Evolutionary conservation across 2,797 vertebrate species (phyloP).

Genomic region (Rhinogobio ventralis): DNA sequence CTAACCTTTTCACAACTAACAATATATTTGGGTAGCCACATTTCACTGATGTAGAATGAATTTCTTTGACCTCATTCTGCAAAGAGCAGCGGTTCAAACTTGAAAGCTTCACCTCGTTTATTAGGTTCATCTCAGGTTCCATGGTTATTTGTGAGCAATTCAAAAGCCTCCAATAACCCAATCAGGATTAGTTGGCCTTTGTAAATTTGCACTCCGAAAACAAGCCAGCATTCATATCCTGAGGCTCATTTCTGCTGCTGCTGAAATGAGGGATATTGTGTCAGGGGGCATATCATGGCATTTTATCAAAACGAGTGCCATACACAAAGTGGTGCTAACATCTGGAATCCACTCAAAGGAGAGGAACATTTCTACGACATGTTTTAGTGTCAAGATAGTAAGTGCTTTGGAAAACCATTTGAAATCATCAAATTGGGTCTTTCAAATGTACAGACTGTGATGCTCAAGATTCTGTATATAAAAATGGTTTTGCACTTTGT

Average conservation of each 20-base stretch:
- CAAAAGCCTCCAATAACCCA: conserved; percentile 17
- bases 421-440: neutral
- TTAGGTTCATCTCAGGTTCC: conserved; percentile 29
- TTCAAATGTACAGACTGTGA: neutral
- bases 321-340: conserved; percentile 7
- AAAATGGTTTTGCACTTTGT: neutral
- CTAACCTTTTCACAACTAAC: conserved; percentile 28
- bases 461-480: neutral
- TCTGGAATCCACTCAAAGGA: neutral
- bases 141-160: conserved; percentile 17
- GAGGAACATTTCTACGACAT: neutral
- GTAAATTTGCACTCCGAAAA: conserved; percentile 31
- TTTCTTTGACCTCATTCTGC: conserved; percentile 42
- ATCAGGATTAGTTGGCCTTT: conserved; percentile 37
- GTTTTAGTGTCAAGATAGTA: conserved; percentile 6
- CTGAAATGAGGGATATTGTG: conserved; percentile 15
- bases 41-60: conserved; percentile 30
- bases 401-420: neutral
- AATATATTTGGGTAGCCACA: conserved; percentile 12
- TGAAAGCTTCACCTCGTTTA: conserved; percentile 41
- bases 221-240: conserved; percentile 18
- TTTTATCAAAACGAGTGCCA: conserved; percentile 23
- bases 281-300: neutral
- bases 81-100: conserved; percentile 16
- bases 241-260: neutral